Conservation (phyloP, 2,888 invertebrate species). For the Cephus runcator region DNA sequence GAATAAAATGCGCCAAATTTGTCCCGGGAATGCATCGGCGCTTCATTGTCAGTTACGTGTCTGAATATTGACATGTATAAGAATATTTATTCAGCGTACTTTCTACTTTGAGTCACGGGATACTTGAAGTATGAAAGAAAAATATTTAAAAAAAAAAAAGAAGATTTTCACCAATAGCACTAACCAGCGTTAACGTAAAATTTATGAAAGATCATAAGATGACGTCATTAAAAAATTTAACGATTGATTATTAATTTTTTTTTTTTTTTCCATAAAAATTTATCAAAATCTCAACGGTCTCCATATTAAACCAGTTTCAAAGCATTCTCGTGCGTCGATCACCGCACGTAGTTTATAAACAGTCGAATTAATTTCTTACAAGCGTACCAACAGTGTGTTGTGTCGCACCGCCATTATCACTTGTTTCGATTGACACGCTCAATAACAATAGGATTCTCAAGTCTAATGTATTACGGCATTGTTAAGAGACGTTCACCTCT, state of each 20-base stretch:
- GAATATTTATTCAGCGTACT: neutral
- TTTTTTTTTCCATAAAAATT: neutral
- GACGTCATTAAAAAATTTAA: neutral
- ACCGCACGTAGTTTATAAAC: slow-evolving; percentile 35
- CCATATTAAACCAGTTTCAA: neutral
- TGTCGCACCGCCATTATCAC: slow-evolving; percentile 35
- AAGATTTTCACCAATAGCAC: neutral
- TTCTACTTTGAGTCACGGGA: neutral
- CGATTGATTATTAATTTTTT: neutral
- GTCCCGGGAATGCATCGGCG: neutral
- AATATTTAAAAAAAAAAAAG: neutral
- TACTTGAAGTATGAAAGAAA: neutral
- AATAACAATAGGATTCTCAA: slow-evolving; percentile 43
- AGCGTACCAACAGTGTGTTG: slow-evolving; percentile 37
- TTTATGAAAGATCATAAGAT: neutral
- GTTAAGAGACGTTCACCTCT: neutral
- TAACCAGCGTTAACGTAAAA: neutral
- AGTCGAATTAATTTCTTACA: slow-evolving; percentile 50
- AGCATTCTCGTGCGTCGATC: neutral
- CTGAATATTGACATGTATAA: neutral
- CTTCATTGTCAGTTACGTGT: neutral
- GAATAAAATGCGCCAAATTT: slow-evolving; percentile 33
- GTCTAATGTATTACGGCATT: slow-evolving; percentile 8
- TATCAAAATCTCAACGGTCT: neutral
- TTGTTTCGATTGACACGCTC: slow-evolving; percentile 34